Percentiles rank a stretch among this genome's conserved stretches.
These are phyloP conservation scores for Albula glossodonta DNA, from an alignment of 2,113 vertebrate genomes.

Conservation along the genomic window DNA sequence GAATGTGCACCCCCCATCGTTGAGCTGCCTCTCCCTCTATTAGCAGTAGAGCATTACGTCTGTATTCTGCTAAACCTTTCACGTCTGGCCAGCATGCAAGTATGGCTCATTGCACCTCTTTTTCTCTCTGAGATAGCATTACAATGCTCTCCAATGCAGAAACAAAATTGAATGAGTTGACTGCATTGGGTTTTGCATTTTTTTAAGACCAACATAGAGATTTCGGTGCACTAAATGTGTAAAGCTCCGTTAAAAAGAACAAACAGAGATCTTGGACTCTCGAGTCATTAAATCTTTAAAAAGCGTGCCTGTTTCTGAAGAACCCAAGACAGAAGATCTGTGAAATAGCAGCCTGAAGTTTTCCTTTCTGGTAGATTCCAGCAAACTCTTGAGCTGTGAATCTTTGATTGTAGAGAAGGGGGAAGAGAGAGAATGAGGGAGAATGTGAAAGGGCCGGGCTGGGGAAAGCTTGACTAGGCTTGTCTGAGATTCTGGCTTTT, in stretches of 20 bases:
- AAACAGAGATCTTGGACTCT: neutral
- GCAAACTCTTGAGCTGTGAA: neutral
- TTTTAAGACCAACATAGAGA: no score
- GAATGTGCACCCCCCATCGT: neutral
- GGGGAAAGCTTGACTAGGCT: neutral
- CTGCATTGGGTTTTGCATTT: neutral
- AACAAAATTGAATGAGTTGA: neutral
- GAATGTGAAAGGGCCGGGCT: neutral
- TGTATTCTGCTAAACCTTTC: neutral
- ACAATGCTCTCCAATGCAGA: neutral
- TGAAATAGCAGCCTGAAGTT: neutral
- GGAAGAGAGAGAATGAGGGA: neutral
- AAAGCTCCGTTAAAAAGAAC: neutral
- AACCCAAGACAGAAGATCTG: neutral
- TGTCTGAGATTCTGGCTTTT: neutral
- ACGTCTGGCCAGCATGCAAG: neutral
- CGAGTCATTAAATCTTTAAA: neutral
- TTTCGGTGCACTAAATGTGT: no score
- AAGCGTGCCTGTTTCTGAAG: neutral
- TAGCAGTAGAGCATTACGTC: neutral
- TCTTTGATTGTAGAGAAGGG: neutral
- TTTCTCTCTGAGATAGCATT: neutral
- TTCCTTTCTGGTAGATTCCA: neutral
- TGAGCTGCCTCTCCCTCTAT: neutral
- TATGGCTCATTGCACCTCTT: neutral